Percentiles rank a stretch among this genome's conserved stretches.
These are phyloP conservation scores for Amazona vittata DNA, from an alignment of 2,113 vertebrate genomes.

Conservation along the genomic window DNA sequence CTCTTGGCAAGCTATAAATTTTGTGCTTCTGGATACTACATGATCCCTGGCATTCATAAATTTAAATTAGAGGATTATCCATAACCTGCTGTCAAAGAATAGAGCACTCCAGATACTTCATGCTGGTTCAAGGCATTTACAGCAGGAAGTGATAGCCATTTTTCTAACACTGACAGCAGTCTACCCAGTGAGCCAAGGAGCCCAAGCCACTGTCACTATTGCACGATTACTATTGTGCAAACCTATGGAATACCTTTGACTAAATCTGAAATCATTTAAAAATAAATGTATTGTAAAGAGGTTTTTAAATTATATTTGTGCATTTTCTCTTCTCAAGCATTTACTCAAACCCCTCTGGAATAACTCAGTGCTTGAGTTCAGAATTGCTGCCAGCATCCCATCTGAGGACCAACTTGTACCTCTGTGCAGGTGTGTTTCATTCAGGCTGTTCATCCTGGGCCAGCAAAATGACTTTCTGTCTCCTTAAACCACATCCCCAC, in stretches of 20 bases:
- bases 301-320: background rate
- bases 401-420: background rate
- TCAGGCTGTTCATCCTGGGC: background rate
- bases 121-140: background rate
- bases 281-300: background rate
- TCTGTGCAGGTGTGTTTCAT: background rate
- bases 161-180: background rate
- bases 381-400: background rate
- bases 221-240: background rate
- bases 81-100: background rate
- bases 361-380: background rate
- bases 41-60: background rate
- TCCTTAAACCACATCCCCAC: background rate
- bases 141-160: background rate
- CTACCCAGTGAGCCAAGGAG: background rate
- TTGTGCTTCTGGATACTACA: background rate
- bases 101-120: background rate
- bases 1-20: background rate
- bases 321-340: background rate
- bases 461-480: background rate
- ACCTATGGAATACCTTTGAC: background rate
- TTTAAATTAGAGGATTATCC: background rate
- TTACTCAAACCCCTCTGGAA: background rate
- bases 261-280: background rate
- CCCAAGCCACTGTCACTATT: background rate